phyloP scores from a whole-genome alignment of 1,140 invertebrate genomes.

The Temnothorax curvispinosus region DNA sequence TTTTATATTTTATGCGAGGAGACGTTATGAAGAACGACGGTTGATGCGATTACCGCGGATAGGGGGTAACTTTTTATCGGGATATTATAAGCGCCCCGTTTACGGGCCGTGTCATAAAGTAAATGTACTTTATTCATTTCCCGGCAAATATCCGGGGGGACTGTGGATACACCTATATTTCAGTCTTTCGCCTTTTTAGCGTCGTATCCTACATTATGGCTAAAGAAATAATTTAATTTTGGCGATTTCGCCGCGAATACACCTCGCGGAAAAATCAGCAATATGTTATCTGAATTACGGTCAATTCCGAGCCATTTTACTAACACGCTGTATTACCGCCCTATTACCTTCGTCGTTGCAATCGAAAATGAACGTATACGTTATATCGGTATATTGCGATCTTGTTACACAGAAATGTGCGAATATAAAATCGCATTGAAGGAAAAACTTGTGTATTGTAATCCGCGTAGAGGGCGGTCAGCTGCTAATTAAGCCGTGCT shows the following conservation, averaged over 20 bases:
- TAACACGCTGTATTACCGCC: background rate
- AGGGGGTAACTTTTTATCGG: slow-evolving; percentile 44
- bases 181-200: background rate
- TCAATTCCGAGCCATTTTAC: background rate
- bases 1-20: slow-evolving; percentile 28
- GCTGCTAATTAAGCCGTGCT: slow-evolving; percentile 62
- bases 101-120: slow-evolving; percentile 36
- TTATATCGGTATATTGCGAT: background rate
- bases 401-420: background rate
- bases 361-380: background rate
- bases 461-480: slow-evolving; percentile 3
- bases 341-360: background rate
- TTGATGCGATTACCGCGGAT: slow-evolving; percentile 29
- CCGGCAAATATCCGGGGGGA: slow-evolving; percentile 7
- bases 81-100: slow-evolving; percentile 46
- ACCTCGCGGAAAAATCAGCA: background rate
- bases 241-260: background rate
- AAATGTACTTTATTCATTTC: slow-evolving; percentile 54
- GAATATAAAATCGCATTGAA: slow-evolving; percentile 23
- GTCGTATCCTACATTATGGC: background rate
- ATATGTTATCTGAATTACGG: background rate
- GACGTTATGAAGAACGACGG: slow-evolving; percentile 34
- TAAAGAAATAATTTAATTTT: slow-evolving; percentile 36
- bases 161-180: slow-evolving; percentile 5
- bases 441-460: slow-evolving; percentile 41